A percentile compares a stretch with the other conserved stretches of the same genome.
These are phyloP conservation scores for Anhinga anhinga DNA, from an alignment of 2,113 vertebrate species.

Conservation along the genomic window DNA sequence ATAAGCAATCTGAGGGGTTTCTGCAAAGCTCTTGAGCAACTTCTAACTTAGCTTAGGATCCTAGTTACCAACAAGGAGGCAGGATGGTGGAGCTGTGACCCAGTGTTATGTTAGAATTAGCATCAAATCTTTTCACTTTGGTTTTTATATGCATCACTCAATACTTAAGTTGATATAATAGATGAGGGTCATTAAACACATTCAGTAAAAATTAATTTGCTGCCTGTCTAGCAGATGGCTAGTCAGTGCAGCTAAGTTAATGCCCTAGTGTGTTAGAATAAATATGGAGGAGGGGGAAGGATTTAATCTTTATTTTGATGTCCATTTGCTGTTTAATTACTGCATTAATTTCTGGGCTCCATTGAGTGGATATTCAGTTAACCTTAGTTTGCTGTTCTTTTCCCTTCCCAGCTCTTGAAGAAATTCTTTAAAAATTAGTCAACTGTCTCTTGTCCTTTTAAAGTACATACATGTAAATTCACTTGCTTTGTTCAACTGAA, in stretches of 20 bases:
- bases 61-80: background rate
- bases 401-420: background rate
- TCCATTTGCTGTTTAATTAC: background rate
- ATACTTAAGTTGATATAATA: background rate
- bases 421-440: background rate
- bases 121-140: background rate
- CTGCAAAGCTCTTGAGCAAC: background rate
- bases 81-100: background rate
- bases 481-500: background rate
- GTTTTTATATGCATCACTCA: background rate
- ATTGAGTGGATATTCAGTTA: background rate
- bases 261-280: background rate
- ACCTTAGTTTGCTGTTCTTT: background rate
- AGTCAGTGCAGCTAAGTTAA: background rate
- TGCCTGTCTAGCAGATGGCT: background rate
- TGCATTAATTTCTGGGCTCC: background rate
- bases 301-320: background rate
- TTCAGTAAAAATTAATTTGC: background rate
- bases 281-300: background rate
- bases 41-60: background rate
- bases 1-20: background rate
- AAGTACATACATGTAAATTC: background rate
- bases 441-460: background rate
- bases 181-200: background rate
- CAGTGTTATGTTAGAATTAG: background rate